Evolutionary conservation across 2,888 invertebrate species (phyloP), one percentile per base, ranked within the genome.

Genomic region (Trichopria drosophilae): DNA sequence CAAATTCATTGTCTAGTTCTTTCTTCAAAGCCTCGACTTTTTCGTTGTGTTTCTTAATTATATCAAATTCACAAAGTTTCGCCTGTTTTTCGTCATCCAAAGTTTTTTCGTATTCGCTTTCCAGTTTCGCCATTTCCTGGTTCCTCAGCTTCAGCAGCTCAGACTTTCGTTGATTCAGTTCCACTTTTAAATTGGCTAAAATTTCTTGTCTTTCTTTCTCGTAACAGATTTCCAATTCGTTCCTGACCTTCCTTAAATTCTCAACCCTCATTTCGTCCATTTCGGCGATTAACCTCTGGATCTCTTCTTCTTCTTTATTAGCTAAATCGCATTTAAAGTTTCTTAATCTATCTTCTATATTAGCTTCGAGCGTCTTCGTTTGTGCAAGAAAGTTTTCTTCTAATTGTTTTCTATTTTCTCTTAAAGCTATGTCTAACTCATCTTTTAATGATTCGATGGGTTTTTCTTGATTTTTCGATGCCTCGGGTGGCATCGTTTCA

Each of bases 21-120:
- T 81, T 80, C 55, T 83, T 81, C 49, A 87, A 64, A 15, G 81
- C 81, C 3, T 84, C 82, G 12, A 85, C 77, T 51, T 81, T 79
- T 1, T 80, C 78, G 0, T 78, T 77, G 60, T 86, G 85, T 23
- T 64, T 63, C 20, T 68, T 71, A 3, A 42, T 65, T 13, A 73
- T 51, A 20, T 76, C 71, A 13, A 68, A 60, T 45, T 76, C 73
- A 3, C 46, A 61, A 1, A 68, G 23, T 23, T 70, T 72, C 1
- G 62, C 59, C 1, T 64, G 63, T 24, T 67, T 73, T 42, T 72
- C 71, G 10, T 70, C 69, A 16, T 72, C 71, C 56, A 80, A 68
- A 20, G 73, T 74, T 0, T 63, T 63, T 24, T 78, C 78, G 46
- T 80, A 78, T 20, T 82, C 81, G 51, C 75, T 79, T 18, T 82